A percentile compares a stretch with the other conserved stretches of the same genome.
phyloP scores from a whole-genome alignment of 1,140 invertebrate genomes.

The Euschistus heros region DNA sequence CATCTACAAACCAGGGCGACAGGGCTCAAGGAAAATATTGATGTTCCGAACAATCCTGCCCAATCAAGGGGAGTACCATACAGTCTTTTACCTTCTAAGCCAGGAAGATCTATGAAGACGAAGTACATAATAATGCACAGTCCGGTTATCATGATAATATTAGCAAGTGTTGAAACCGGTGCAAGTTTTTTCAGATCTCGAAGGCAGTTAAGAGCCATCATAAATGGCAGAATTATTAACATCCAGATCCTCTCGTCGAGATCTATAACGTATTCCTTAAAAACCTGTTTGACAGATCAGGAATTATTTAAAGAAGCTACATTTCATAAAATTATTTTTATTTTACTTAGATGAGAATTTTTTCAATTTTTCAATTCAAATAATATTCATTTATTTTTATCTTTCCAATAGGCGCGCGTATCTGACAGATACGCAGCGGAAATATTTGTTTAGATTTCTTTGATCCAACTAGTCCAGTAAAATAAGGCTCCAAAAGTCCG shows the following conservation, averaged over 20 bases:
- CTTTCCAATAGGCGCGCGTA: no score
- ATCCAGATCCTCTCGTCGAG: conserved; percentile 56
- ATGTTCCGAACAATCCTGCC: no score
- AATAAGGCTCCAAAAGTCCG: no score
- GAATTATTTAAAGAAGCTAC: no score
- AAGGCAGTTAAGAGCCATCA: conserved; percentile 62
- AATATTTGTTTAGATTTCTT: no score
- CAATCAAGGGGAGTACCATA: no score
- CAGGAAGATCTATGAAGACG: conserved; percentile 24
- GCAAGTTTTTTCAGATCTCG: conserved; percentile 72
- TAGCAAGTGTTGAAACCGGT: conserved; percentile 76
- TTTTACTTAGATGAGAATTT: conserved; percentile 36
- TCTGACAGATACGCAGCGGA: no score
- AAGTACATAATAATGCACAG: conserved; percentile 75
- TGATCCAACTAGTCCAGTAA: no score
- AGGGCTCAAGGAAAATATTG: no score
- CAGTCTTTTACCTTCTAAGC: not conserved
- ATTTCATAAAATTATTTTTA: not conserved
- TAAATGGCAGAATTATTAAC: conserved; percentile 52
- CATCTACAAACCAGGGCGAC: no score
- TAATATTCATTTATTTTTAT: conserved; percentile 92
- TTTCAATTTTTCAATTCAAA: conserved; percentile 80
- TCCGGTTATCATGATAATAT: conserved; percentile 57
- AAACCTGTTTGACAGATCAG: conserved; percentile 38
- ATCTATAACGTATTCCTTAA: conserved; percentile 47